Evolutionary conservation across 92 coral and sea anemone genomes (phyloP).

Genomic region (Palythoa grandis): DNA sequence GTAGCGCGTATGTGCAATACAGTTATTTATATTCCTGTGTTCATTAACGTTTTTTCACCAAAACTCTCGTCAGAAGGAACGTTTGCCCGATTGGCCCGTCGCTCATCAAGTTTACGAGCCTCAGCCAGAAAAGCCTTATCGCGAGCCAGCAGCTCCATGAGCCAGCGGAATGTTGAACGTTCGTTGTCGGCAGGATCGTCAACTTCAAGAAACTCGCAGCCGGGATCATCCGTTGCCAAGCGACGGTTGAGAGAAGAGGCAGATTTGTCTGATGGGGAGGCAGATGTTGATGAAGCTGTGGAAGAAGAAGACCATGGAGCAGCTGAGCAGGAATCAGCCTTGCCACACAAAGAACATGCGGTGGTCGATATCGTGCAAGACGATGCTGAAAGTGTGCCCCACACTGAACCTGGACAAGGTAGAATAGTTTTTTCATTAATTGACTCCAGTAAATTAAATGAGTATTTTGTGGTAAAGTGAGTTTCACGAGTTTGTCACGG

Average conservation of each 20-base stretch:
- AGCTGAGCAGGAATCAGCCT: constrained; percentile 29
- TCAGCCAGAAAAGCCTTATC: constrained; percentile 72
- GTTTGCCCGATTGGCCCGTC: constrained; percentile 76
- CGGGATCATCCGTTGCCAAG: constrained; percentile 62
- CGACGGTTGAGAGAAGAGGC: constrained; percentile 48
- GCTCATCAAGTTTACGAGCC: constrained; percentile 77
- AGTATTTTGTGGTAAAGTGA: too few species aligned
- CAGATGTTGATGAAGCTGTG: constrained; percentile 25
- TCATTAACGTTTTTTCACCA: background rate
- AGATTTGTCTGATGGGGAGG: constrained; percentile 38
- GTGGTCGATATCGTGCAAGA: background rate
- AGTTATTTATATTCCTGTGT: too few species aligned
- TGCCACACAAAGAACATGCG: constrained; percentile 10
- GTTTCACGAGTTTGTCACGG: too few species aligned
- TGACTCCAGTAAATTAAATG: too few species aligned
- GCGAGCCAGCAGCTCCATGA: constrained; percentile 82
- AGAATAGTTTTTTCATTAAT: background rate
- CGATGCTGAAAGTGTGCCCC: background rate
- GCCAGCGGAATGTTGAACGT: constrained; percentile 85
- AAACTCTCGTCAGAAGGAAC: constrained; percentile 58
- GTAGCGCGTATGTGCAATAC: too few species aligned
- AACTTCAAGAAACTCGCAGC: constrained; percentile 63
- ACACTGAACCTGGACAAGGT: background rate
- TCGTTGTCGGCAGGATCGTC: constrained; percentile 81
- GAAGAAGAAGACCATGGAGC: constrained; percentile 4